Base-by-base conservation (phyloP, 2,888 invertebrate genomes). In the Eristalis tenax region DNA sequence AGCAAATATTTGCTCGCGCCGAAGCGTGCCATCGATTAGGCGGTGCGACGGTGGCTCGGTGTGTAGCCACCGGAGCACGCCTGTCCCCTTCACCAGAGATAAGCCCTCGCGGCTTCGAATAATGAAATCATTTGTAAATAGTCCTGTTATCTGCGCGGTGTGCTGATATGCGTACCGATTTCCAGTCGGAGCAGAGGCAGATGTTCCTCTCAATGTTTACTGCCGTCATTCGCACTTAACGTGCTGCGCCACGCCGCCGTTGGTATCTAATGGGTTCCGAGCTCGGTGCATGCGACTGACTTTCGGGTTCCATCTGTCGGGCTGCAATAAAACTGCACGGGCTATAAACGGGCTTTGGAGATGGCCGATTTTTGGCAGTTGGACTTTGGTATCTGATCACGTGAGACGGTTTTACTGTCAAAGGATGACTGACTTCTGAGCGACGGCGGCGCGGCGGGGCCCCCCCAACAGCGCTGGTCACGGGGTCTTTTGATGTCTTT, bases 1-100 rank as follows among this genome's bases (percentile, higher is more conserved):
- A 13, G 78, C 75, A 82, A 86, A 86, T 86, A 86, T 86, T 86
- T 86, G 66, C 61, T 74, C 78, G 56, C 32, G 1, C 57, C 74
- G 82, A 74, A 78, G 77, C 82, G 86, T 86, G 86, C 56, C 61
- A 1, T 64, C 61, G 32, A 8, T 61, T 40, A 59, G 50, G 23
- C 50, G 38, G 38, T 38, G 32, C 32, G 32, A 32, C 32, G 32
- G 32, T 32, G 43, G 43, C 43, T 43, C n/a, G 50, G 18, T 50
- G 50, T 64, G 38, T 65, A 50, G 64, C n/a, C 40, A 40, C 40
- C 40, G 40, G 40, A 22, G 28, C 28, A 38, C 61, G 11, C 11
- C 13, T 13, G 23, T 40, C 22, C 57, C 50, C 50, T 50, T n/a
- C 50, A 50, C 50, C 4, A 18, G 18, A 50, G 50, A 50, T 50